Evolutionary conservation across 92 coral and sea anemone genomes (phyloP).

Genomic region (Epizoanthus ramosus): DNA sequence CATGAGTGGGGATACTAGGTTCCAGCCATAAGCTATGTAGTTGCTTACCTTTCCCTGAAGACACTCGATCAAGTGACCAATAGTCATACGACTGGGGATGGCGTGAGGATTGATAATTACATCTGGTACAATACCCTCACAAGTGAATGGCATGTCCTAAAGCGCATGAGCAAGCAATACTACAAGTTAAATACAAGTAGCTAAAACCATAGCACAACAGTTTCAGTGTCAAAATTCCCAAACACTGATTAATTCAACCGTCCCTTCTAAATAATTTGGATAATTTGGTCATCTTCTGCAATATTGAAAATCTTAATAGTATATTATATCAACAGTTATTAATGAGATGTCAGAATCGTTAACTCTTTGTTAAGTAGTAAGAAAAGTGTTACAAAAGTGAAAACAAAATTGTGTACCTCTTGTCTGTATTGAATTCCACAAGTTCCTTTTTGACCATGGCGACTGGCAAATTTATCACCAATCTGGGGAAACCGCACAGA

Average conservation of each 20-base stretch:
- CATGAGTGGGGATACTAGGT: no score
- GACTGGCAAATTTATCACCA: slow-evolving; percentile 99
- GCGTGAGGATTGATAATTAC: slow-evolving; percentile 99
- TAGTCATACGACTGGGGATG: slow-evolving; percentile 99
- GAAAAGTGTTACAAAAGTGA: background rate
- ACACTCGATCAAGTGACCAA: slow-evolving; percentile 98
- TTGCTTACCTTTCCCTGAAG: slow-evolving; percentile 90
- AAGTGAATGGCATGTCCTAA: slow-evolving; percentile 99
- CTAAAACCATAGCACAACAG: no score
- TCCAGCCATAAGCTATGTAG: background rate
- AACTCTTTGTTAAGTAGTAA: no score
- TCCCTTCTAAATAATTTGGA: no score
- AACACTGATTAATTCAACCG: no score
- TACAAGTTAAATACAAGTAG: background rate
- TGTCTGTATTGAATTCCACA: slow-evolving; percentile 97
- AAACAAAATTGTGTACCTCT: slow-evolving; percentile 63
- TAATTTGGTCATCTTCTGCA: no score
- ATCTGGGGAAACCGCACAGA: slow-evolving; percentile 97
- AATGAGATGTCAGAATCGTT: no score
- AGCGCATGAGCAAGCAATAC: slow-evolving; percentile 1
- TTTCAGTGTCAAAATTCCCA: no score
- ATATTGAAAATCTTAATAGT: no score
- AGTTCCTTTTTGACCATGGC: slow-evolving; percentile 99
- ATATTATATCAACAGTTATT: no score
- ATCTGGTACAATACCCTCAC: slow-evolving; percentile 97